Evolutionary conservation across 1,140 invertebrate genomes (phyloP), one percentile per base, ranked within the genome.

Genomic region (Lepidotrigona ventralis): DNA sequence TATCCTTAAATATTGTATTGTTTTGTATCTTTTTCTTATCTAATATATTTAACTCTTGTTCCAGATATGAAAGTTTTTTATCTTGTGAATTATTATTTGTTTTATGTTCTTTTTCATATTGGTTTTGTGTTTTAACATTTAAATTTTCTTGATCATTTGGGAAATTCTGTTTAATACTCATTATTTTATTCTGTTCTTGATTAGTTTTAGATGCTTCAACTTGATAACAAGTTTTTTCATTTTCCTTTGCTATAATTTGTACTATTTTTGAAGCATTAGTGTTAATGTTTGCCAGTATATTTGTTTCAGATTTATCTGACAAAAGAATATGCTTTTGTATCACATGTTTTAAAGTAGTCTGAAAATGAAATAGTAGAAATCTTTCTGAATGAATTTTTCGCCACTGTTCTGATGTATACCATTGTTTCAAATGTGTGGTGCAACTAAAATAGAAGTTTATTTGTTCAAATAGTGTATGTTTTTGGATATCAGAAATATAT

Each of bases 401-500:
- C 81, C 81, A 82, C 2, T 56, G 21, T 21, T 33, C 0, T 6
- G 39, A 12, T 11, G 73, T 51, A 51, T 58, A 82, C 17, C 53
- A 21, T 19, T 77, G 73, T 9, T 60, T 26, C 9, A 72, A 56
- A 56, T 66, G 66, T 21, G 15, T 29, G 1, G 68, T 71, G 21
- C 81, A 83, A 19, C 21, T 26, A 53, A 74, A 78, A 15, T 83
- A 83, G 0, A 23, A 83, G 2, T 39, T 6, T 54, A 87, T 17
- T 5, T 87, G 75, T 17, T 56, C 2, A 9, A n/a, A 0, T 60
- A 87, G 78, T 26, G 72, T 2, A 33, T 72, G 17, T 71, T 79
- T 87, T 15, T 87, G 75, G 19, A 63, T 66, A n/a, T 60, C 71
- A 23, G 85, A 83, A 9, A 87, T n/a, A 79, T 60, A 56, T 15